Base-by-base conservation (phyloP, 2,113 vertebrate genomes). In the Xiphophorus hellerii region DNA sequence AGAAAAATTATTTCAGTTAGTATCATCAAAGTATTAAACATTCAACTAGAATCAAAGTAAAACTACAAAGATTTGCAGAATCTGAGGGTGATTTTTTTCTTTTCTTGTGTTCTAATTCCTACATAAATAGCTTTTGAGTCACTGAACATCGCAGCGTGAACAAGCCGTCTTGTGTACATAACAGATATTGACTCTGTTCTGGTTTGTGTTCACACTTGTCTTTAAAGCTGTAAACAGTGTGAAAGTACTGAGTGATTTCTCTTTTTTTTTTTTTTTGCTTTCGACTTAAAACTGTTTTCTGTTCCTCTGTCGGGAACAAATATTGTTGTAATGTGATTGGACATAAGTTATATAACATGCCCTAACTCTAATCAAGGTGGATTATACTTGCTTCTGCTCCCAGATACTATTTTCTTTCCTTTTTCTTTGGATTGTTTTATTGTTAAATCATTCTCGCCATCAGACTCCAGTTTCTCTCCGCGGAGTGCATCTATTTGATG, bases 381-480 rank as follows among this genome's bases (percentile, higher is more conserved):
- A 70, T 48, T 20, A 62, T n/a, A 20, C 17, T 27, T 65, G 62
- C 20, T 9, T 31, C 14, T 58, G 30, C 13, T 58, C 3, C 1
- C 3, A 29, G 13, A 11, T 31, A 66, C 12, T 6, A 13, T 62
- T 10, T 62, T 60, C n/a, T 62, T 65, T 27, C 10, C 31, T 28
- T 58, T 70, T 27, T 10, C 78, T 48, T 73, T 17, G 35, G 62
- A 76, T 48, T 15, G 30, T 29, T 58, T 27, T 12, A 17, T 37
- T 35, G 48, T 69, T 31, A 10, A 81, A 76, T 39, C 51, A 22
- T 80, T 74, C 5, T 74, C 31, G 63, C 62, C 20, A 5, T 72
- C 73, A 77, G 30, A 35, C 61, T 73, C 63, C 3, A 29, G 82
- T 73, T 84, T 48, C 79, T 83, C 79, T 65, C 61, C 1, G 62